A percentile compares a stretch with the other conserved stretches of the same genome.
Conservation (phyloP, 2,113 vertebrate species). For the Balaeniceps rex region DNA sequence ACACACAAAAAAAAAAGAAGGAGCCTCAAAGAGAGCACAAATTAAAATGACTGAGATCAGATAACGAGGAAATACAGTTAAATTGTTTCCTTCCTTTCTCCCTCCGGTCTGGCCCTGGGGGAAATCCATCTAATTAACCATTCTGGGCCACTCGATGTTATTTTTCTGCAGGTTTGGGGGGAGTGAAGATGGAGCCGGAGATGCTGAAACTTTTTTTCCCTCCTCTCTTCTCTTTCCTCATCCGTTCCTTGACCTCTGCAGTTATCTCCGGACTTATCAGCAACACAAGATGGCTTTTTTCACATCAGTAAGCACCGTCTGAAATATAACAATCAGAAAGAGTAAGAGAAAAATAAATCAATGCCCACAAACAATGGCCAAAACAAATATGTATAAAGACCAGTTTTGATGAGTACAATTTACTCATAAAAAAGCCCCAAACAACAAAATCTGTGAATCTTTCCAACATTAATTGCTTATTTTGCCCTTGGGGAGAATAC, state of each 20-base stretch:
- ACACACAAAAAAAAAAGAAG: not conserved
- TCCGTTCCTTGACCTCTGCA: conserved; percentile 59
- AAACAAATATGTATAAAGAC: not conserved
- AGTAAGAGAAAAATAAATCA: conserved; percentile 72
- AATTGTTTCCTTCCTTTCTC: conserved; percentile 33
- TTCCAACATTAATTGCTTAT: conserved; percentile 19
- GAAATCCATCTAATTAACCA: conserved; percentile 13
- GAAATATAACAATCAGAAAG: conserved; percentile 66
- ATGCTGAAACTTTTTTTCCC: not conserved
- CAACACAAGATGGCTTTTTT: conserved; percentile 66
- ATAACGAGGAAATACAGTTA: conserved; percentile 24
- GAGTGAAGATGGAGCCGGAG: not conserved
- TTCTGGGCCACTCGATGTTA: not conserved
- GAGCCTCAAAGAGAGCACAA: conserved; percentile 28
- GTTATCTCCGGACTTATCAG: conserved; percentile 73
- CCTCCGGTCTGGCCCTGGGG: not conserved
- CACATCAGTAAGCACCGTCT: conserved; percentile 71
- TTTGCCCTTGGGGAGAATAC: not conserved
- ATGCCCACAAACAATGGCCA: conserved; percentile 45
- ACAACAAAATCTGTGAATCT: not conserved
- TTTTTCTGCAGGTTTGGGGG: not conserved
- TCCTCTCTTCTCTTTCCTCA: not conserved
- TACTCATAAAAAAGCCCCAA: conserved; percentile 42
- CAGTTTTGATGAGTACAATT: conserved; percentile 45
- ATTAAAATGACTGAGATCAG: conserved; percentile 31